These are phyloP conservation scores for Diplolepis rosae DNA, from an alignment of 2,888 invertebrate species.

Conservation along the genomic window DNA sequence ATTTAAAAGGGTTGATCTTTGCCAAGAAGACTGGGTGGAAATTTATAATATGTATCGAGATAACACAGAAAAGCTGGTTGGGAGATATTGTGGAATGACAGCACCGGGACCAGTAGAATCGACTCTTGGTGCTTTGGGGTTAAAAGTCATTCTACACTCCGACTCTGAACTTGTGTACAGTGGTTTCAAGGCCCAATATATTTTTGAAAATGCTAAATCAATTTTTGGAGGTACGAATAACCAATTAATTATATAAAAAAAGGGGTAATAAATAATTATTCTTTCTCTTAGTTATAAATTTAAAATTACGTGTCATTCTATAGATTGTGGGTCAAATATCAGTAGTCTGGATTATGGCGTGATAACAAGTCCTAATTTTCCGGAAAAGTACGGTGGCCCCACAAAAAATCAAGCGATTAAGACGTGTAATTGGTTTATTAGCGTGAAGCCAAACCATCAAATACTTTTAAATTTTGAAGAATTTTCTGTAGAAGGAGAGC, in stretches of 20 bases:
- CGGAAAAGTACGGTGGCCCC: slow-evolving; percentile 91
- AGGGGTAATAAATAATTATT: neutral
- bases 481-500: slow-evolving; percentile 96
- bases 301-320: slow-evolving; percentile 28
- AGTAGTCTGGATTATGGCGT: slow-evolving; percentile 88
- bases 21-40: slow-evolving; percentile 95
- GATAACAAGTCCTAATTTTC: slow-evolving; percentile 93
- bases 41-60: slow-evolving; percentile 92
- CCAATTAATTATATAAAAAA: neutral
- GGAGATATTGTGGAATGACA: slow-evolving; percentile 92
- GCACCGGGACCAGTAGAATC: slow-evolving; percentile 97
- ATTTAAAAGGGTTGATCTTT: slow-evolving; percentile 79
- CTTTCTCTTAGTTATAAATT: neutral
- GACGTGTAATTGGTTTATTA: slow-evolving; percentile 98
- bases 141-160: slow-evolving; percentile 92
- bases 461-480: slow-evolving; percentile 93
- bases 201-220: slow-evolving; percentile 91
- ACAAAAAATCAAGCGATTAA: slow-evolving; percentile 86
- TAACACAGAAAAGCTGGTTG: slow-evolving; percentile 87
- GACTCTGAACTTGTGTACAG: slow-evolving; percentile 91
- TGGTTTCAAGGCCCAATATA: slow-evolving; percentile 96
- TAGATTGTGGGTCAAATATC: slow-evolving; percentile 94
- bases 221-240: slow-evolving; percentile 81
- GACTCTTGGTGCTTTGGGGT: slow-evolving; percentile 88
- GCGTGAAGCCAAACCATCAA: slow-evolving; percentile 88